These are phyloP conservation scores for Connochaetes taurinus DNA, from an alignment of 2,113 vertebrate genomes.

Conservation along the genomic window DNA sequence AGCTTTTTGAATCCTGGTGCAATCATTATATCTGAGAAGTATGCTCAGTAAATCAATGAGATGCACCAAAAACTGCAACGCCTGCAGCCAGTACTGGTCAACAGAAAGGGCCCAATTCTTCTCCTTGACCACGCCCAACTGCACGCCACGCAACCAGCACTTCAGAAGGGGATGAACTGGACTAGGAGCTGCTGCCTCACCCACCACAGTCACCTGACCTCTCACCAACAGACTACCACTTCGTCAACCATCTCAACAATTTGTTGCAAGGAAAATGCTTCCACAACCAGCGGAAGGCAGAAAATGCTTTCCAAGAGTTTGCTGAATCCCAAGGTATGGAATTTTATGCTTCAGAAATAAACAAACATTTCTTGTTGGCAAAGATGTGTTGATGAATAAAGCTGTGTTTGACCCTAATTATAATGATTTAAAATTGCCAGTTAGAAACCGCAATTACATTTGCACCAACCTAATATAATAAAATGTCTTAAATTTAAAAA, in stretches of 20 bases:
- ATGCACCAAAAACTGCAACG: accelerated
- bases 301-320: not conserved
- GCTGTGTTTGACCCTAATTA: not conserved
- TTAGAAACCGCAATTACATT: not conserved
- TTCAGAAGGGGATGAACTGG: not conserved
- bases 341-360: not conserved
- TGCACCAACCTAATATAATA: not conserved
- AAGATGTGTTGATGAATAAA: not conserved
- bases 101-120: not conserved
- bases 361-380: not conserved
- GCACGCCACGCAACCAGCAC: not conserved
- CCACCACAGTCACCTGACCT: not conserved
- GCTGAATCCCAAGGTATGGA: not conserved
- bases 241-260: not conserved
- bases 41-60: not conserved
- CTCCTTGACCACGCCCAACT: not conserved
- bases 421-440: not conserved
- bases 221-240: not conserved
- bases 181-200: not conserved
- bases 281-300: not conserved
- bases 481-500: conserved; percentile 4
- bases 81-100: not conserved
- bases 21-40: not conserved
- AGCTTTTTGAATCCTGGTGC: not conserved
- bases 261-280: not conserved